Evolutionary conservation across 2,113 vertebrate genomes (phyloP).

Genomic region (Oxyura jamaicensis): DNA sequence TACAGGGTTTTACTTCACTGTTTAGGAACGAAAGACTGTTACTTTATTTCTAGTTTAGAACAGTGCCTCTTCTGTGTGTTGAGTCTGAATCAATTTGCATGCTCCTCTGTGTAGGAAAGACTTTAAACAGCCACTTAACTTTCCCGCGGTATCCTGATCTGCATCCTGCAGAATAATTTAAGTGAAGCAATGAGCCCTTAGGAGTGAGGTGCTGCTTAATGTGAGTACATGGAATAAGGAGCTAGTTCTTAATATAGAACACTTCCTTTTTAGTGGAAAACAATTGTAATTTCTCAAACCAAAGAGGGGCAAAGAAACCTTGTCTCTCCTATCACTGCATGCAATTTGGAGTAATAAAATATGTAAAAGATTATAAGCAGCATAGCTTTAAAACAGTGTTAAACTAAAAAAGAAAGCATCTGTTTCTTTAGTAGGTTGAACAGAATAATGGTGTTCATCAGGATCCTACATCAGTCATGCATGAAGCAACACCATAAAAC

Average conservation of each 20-base stretch:
- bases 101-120: constrained; percentile 6
- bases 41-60: background rate
- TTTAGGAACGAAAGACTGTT: background rate
- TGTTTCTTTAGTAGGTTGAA: background rate
- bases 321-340: background rate
- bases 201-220: constrained; percentile 35
- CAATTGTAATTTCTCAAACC: background rate
- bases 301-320: background rate
- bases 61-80: constrained; percentile 40
- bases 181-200: constrained; percentile 16
- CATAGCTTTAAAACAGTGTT: background rate
- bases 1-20: background rate
- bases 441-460: background rate
- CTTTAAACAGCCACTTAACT: constrained; percentile 41
- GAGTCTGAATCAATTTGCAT: constrained; percentile 36
- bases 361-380: background rate
- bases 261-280: background rate
- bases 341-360: background rate
- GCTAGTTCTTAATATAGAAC: background rate
- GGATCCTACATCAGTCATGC: background rate
- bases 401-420: background rate
- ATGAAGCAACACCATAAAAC: background rate
- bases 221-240: background rate
- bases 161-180: background rate
- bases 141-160: constrained; percentile 26